Conservation (phyloP, 2,113 vertebrate species). For the Pipa parva region DNA sequence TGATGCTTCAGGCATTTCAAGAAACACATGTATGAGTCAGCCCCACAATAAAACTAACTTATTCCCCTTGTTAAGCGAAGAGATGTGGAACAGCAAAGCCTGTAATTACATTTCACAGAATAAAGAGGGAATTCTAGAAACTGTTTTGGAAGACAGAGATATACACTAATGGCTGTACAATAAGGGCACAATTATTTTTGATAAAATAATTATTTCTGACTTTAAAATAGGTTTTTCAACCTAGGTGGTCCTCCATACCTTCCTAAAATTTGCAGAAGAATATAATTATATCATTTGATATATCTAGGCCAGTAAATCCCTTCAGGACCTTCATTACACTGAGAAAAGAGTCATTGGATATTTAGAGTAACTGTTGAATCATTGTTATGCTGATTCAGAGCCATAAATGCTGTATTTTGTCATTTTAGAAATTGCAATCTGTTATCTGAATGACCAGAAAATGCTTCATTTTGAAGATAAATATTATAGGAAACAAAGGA, state of each 20-base stretch:
- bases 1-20: slow-evolving; percentile 22
- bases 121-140: slow-evolving; percentile 16
- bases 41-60: slow-evolving; percentile 29
- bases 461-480: slow-evolving; percentile 40
- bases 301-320: slow-evolving; percentile 69
- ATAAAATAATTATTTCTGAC: too few species aligned
- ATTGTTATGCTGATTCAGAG: slow-evolving; percentile 63
- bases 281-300: slow-evolving; percentile 72
- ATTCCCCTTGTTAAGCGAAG: slow-evolving; percentile 20
- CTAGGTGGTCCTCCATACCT: slow-evolving; percentile 27
- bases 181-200: slow-evolving; percentile 1
- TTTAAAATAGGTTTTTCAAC: neutral
- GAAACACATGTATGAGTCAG: slow-evolving; percentile 29
- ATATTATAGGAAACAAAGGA: slow-evolving; percentile 20
- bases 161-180: slow-evolving; percentile 4
- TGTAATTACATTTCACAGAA: slow-evolving; percentile 24
- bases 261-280: slow-evolving; percentile 47
- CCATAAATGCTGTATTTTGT: slow-evolving; percentile 41
- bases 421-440: slow-evolving; percentile 11
- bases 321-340: slow-evolving; percentile 70
- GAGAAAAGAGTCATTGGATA: slow-evolving; percentile 66
- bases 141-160: too few species aligned
- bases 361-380: slow-evolving; percentile 58
- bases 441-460: slow-evolving; percentile 44
- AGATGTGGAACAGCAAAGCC: slow-evolving; percentile 19